These are phyloP conservation scores for Drosophila miranda DNA, from an alignment of 1,140 invertebrate species.

Conservation along the genomic window DNA sequence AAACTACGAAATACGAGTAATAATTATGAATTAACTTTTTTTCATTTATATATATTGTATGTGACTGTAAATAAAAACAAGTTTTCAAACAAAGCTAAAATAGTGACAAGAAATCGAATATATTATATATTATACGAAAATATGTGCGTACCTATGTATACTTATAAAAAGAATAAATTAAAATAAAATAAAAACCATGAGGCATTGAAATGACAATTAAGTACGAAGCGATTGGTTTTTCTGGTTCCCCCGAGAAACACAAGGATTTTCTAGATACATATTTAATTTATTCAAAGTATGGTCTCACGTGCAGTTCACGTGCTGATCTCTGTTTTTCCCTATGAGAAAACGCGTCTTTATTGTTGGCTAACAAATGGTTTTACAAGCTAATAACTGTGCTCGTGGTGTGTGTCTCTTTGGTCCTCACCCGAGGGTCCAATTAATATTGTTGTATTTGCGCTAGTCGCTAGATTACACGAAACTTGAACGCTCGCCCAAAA, in stretches of 20 bases:
- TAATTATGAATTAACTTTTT: too few relatives aligned
- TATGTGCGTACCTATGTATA: constrained; percentile 69
- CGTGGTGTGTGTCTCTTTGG: constrained; percentile 35
- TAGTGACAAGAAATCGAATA: constrained; percentile 30
- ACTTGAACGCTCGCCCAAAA: constrained; percentile 53
- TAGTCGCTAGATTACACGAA: constrained; percentile 54
- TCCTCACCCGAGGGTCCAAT: constrained; percentile 58
- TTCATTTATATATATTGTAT: constrained; percentile 28
- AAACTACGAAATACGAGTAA: background rate
- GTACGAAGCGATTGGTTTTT: constrained; percentile 32
- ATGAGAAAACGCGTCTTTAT: constrained; percentile 1
- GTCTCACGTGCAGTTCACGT: too few relatives aligned
- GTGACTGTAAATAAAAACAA: constrained; percentile 67
- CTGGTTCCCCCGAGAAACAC: too few relatives aligned
- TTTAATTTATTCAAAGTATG: background rate
- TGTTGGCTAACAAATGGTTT: constrained; percentile 24
- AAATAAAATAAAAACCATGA: constrained; percentile 53
- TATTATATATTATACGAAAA: constrained; percentile 53
- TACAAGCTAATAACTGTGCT: constrained; percentile 58
- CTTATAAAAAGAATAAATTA: constrained; percentile 48
- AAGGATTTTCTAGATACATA: background rate
- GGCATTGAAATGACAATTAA: constrained; percentile 74
- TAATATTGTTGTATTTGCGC: constrained; percentile 66
- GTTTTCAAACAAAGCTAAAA: constrained; percentile 50
- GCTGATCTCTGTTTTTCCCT: background rate